A percentile compares a stretch with the other conserved stretches of the same genome.
These are phyloP conservation scores for Scaptomyza tumidula DNA, from an alignment of 2,888 invertebrate genomes.

Conservation along the genomic window DNA sequence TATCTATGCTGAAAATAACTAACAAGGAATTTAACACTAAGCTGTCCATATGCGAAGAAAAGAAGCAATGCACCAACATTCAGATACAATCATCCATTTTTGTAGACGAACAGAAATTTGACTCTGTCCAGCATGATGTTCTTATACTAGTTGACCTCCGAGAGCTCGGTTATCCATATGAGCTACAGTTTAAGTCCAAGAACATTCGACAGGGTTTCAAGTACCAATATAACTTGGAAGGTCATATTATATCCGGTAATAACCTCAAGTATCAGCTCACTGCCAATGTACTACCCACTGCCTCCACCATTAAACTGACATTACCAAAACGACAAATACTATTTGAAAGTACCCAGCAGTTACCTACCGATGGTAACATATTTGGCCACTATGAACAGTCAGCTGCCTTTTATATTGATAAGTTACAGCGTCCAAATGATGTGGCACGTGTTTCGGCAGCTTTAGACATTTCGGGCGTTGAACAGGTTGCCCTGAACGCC, in stretches of 20 bases:
- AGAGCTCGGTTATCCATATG: slow-evolving; percentile 90
- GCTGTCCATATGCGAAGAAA: slow-evolving; percentile 91
- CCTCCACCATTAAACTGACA: slow-evolving; percentile 87
- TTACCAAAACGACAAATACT: slow-evolving; percentile 89
- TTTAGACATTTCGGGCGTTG: slow-evolving; percentile 85
- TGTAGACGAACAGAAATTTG: slow-evolving; percentile 66
- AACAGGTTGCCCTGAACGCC: slow-evolving; percentile 85
- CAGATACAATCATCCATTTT: slow-evolving; percentile 84
- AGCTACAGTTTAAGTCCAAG: slow-evolving; percentile 89
- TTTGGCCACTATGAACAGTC: slow-evolving; percentile 88
- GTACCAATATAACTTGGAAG: slow-evolving; percentile 88
- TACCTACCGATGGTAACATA: slow-evolving; percentile 84
- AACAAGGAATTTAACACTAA: slow-evolving; percentile 90
- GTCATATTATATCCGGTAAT: slow-evolving; percentile 89
- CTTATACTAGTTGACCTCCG: slow-evolving; percentile 89
- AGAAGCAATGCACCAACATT: slow-evolving; percentile 91
- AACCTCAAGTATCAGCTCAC: slow-evolving; percentile 90
- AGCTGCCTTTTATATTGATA: slow-evolving; percentile 88
- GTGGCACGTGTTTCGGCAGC: slow-evolving; percentile 87
- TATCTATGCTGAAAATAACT: slow-evolving; percentile 88
- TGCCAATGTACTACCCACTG: slow-evolving; percentile 87
- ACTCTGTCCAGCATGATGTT: slow-evolving; percentile 87
- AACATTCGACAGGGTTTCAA: slow-evolving; percentile 87
- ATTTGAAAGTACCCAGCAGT: slow-evolving; percentile 86
- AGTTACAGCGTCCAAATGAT: slow-evolving; percentile 89